A percentile compares a stretch with the other conserved stretches of the same genome.
Evolutionary conservation across 2,113 vertebrate genomes (phyloP).

Genomic region (Falco punctatus): DNA sequence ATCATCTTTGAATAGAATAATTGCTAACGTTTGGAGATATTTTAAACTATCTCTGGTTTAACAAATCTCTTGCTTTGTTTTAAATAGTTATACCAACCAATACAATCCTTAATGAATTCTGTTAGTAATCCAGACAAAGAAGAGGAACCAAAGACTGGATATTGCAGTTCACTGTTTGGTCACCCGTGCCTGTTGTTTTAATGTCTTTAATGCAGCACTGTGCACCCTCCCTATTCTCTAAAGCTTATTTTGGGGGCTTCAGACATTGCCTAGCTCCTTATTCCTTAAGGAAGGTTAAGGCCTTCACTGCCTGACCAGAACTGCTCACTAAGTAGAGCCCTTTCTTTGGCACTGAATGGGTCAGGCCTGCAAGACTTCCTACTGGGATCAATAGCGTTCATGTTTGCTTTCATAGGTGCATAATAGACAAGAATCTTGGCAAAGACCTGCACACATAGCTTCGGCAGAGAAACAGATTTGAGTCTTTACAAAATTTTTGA

Average conservation of each 20-base stretch:
- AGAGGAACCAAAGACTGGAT: conserved; percentile 52
- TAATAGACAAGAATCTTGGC: not conserved
- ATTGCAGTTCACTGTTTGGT: conserved; percentile 75
- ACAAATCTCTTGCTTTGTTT: conserved; percentile 29
- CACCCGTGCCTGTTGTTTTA: conserved; percentile 73
- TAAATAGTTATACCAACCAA: conserved; percentile 28
- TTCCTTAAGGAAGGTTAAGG: conserved; percentile 71
- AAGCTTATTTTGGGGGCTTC: conserved; percentile 62
- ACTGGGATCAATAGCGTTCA: conserved; percentile 63
- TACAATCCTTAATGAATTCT: conserved; percentile 42
- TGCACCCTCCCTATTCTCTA: conserved; percentile 53
- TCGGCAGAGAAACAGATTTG: not conserved
- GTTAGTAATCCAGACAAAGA: conserved; percentile 65
- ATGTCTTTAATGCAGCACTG: conserved; percentile 61
- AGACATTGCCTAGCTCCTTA: conserved; percentile 77
- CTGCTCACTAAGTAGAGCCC: conserved; percentile 75
- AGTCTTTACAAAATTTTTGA: not conserved
- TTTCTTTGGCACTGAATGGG: conserved; percentile 75
- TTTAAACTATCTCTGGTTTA: not conserved
- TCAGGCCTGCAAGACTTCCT: conserved; percentile 68
- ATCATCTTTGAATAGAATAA: not conserved
- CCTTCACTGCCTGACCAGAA: conserved; percentile 73
- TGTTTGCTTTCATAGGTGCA: conserved; percentile 51
- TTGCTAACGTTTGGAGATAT: not conserved
- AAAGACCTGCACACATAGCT: not conserved